These are phyloP conservation scores for Apomyelois bistriatella DNA, from an alignment of 2,888 invertebrate species.

Conservation along the genomic window DNA sequence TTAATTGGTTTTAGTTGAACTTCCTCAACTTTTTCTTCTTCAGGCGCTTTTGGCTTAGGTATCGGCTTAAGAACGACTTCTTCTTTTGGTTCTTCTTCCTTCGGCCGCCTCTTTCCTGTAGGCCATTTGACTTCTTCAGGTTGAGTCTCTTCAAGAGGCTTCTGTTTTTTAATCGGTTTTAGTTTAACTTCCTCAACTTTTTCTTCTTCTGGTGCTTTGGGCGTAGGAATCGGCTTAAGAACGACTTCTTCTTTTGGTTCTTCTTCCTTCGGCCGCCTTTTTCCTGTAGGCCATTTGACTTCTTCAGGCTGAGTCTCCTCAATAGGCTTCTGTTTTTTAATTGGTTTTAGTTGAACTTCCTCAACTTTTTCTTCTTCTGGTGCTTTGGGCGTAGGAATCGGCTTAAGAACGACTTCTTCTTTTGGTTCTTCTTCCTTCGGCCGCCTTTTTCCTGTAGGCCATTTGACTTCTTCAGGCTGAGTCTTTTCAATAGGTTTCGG, in stretches of 20 bases:
- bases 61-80: conserved; percentile 52
- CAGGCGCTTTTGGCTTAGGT: conserved; percentile 44
- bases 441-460: no score
- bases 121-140: conserved; percentile 41
- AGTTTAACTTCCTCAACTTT: conserved; percentile 42
- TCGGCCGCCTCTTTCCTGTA: conserved; percentile 36
- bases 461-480: no score
- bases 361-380: no score
- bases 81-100: conserved; percentile 38
- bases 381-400: no score
- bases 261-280: conserved; percentile 49
- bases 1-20: neutral
- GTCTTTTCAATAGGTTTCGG: no score
- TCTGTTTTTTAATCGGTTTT: conserved; percentile 11
- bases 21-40: conserved; percentile 75
- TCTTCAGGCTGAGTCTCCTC: conserved; percentile 40
- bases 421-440: no score
- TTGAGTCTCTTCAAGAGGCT: conserved; percentile 36
- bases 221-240: conserved; percentile 56
- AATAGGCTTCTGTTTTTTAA: conserved; percentile 31
- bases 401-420: no score
- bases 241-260: conserved; percentile 61
- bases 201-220: conserved; percentile 37
- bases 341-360: conserved; percentile 47
- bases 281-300: conserved; percentile 48